Evolutionary conservation across 2,113 vertebrate genomes (phyloP), one percentile per base, ranked within the genome.

Genomic region (Mystacornis crossleyi): DNA sequence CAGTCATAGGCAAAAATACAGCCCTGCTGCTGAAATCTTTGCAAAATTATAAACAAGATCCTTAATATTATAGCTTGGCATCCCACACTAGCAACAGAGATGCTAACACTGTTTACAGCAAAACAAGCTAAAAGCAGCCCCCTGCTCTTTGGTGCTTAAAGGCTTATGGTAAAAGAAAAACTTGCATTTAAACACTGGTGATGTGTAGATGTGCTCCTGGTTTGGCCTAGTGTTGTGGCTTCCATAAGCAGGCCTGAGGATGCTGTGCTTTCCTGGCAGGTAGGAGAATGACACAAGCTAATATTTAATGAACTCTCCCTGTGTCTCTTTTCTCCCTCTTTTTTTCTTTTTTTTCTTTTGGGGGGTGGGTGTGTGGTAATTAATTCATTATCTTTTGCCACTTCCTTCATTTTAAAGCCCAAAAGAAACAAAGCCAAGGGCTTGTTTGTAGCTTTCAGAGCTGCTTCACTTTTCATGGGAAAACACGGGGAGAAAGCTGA

Each of bases 41-140:
- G 51, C 72, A 89, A 90, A 92, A 97, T 95, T 94, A 86, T 51
- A 93, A 94, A 89, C 72, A 84, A 88, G 81, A 78, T 31, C 50
- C 67, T 85, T 80, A 88, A 95, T 95, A 95, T 90, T 83, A 93
- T 4, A 91, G 54, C 74, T 82, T 89, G 74, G 79, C 82, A 67
- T 47, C 53, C 17, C 70, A 78, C 4, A 0, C 45, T 53, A 31
- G 33, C 40, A 31, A 29, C 38, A 14, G 10, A 23, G 64, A 85
- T 62, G 53, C 81, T 74, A 50, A 81, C 24, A 5, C 20, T 26
- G 28, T 43, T 81, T 48, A 47, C 62, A 53, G 45, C 18, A 77
- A 91, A 92, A 85, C 31, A 86, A 92, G 25, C 48, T 71, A 60
- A 84, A 86, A 89, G 31, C 43, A 65, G 34, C 33, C 43, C 36